Evolutionary conservation across 64 coral and sea anemone species (phyloP).

Genomic region (Montipora efflorescens): DNA sequence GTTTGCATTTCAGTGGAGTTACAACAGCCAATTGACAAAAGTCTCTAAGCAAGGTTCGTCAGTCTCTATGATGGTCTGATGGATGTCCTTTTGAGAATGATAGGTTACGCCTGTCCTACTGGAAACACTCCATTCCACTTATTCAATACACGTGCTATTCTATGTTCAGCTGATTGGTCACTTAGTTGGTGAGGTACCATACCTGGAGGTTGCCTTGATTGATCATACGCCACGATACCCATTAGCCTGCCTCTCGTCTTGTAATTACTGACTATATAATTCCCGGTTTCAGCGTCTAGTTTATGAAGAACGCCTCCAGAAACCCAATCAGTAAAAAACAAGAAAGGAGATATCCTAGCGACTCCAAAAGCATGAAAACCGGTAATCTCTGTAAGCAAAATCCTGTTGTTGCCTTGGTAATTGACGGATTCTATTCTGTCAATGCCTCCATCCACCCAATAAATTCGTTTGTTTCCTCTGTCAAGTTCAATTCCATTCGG

Average conservation of each 20-base stretch:
- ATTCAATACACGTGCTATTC: neutral
- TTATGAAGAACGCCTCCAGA: neutral
- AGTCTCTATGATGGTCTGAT: neutral
- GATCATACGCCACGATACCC: conserved; percentile 64
- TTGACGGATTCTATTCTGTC: conserved; percentile 61
- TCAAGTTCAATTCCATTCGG: conserved; percentile 54
- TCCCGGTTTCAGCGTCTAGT: neutral
- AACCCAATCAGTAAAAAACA: conserved; percentile 61
- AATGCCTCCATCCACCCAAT: conserved; percentile 47
- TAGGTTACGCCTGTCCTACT: neutral
- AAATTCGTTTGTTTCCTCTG: conserved; percentile 39
- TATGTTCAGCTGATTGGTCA: neutral
- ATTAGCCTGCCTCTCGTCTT: conserved; percentile 1
- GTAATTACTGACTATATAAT: conserved; percentile 21
- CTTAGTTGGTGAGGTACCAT: conserved; percentile 18
- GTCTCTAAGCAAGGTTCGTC: neutral
- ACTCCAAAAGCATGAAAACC: conserved; percentile 40
- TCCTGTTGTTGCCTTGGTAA: conserved; percentile 59
- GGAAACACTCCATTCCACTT: neutral
- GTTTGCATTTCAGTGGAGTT: neutral
- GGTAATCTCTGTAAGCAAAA: neutral
- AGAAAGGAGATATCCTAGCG: neutral
- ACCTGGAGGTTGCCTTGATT: conserved; percentile 72
- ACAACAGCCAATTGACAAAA: neutral
- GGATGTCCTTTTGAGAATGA: neutral